Evolutionary conservation across 2,113 vertebrate species (phyloP).

Genomic region (Nesoenas mayeri): DNA sequence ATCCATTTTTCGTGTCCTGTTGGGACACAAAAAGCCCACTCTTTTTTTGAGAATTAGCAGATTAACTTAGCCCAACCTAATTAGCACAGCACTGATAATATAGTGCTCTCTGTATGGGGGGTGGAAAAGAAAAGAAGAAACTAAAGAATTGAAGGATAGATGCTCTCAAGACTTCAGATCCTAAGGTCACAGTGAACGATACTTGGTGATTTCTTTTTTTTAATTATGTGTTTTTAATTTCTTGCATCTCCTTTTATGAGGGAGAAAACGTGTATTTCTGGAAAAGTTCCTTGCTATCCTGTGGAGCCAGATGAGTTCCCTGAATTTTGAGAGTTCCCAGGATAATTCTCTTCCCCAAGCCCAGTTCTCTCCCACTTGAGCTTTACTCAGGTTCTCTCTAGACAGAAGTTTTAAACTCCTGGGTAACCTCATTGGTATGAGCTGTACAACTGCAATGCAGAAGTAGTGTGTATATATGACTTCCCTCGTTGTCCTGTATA

Average conservation of each 20-base stretch:
- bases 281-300: background rate
- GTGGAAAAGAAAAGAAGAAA: background rate
- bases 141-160: background rate
- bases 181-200: background rate
- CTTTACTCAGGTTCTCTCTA: background rate
- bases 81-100: background rate
- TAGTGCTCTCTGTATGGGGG: background rate
- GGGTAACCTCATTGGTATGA: background rate
- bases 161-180: background rate
- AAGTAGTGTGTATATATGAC: background rate
- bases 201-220: background rate
- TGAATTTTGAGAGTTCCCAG: background rate
- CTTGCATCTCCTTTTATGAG: background rate
- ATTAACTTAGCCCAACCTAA: background rate
- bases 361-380: background rate
- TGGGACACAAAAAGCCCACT: background rate
- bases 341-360: background rate
- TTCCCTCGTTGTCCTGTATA: background rate
- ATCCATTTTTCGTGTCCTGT: background rate
- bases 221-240: background rate
- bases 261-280: background rate
- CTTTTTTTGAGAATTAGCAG: background rate
- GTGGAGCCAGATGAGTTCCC: background rate
- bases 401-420: background rate
- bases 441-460: background rate